Evolutionary conservation across 2,797 vertebrate species (phyloP).

Genomic region (Chaunax sp.): DNA sequence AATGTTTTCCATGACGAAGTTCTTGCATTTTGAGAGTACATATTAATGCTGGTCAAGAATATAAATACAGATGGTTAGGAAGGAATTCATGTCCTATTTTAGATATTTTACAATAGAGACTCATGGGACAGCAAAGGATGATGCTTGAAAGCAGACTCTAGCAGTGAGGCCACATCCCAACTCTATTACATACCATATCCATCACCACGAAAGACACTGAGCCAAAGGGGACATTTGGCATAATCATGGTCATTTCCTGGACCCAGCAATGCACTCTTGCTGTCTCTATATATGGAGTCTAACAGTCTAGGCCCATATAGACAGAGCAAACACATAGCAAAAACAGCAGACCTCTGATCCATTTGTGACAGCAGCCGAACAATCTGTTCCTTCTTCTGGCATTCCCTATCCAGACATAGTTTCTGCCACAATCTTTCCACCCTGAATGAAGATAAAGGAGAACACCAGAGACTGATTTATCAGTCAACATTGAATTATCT

Average conservation of each 20-base stretch:
- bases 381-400: slow-evolving; percentile 85
- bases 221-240: slow-evolving; percentile 63
- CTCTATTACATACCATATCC: slow-evolving; percentile 70
- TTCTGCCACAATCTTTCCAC: slow-evolving; percentile 73
- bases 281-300: slow-evolving; percentile 76
- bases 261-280: slow-evolving; percentile 44
- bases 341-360: slow-evolving; percentile 72
- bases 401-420: slow-evolving; percentile 74
- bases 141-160: slow-evolving; percentile 14
- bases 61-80: background rate
- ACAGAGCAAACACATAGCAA: slow-evolving; percentile 65
- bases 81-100: background rate
- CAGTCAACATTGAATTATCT: slow-evolving; percentile 80
- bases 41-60: slow-evolving; percentile 1
- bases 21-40: background rate
- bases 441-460: slow-evolving; percentile 85
- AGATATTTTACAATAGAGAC: slow-evolving; percentile 8
- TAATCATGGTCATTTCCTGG: slow-evolving; percentile 77
- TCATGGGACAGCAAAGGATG: slow-evolving; percentile 17
- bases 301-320: slow-evolving; percentile 72
- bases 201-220: slow-evolving; percentile 63
- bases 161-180: slow-evolving; percentile 37
- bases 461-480: slow-evolving; percentile 84
- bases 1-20: slow-evolving; percentile 25
- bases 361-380: slow-evolving; percentile 74